Evolutionary conservation across 1,140 invertebrate genomes (phyloP).

Genomic region (Aphis craccivora): DNA sequence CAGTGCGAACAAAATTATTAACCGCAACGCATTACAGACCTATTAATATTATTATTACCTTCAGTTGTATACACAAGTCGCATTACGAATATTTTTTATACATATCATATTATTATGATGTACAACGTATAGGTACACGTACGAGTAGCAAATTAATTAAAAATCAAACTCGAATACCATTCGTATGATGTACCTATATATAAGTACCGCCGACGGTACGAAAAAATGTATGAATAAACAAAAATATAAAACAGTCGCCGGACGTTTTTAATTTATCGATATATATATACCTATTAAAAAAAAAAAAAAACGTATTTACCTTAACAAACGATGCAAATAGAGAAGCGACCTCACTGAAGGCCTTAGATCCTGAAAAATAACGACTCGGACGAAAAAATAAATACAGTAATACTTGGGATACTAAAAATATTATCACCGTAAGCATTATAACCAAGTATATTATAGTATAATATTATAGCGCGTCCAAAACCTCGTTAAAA

Average conservation of each 20-base stretch:
- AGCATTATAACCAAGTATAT: too few species aligned
- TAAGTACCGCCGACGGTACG: background rate
- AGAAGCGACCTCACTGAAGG: background rate
- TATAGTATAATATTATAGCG: too few species aligned
- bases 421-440: too few species aligned
- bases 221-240: background rate
- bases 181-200: background rate
- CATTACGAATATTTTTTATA: background rate
- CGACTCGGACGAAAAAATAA: background rate
- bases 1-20: background rate
- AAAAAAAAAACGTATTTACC: background rate
- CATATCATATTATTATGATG: background rate
- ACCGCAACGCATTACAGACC: background rate
- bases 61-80: background rate
- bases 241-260: background rate
- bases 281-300: background rate
- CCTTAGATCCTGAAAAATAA: background rate
- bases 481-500: too few species aligned
- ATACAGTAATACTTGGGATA: background rate
- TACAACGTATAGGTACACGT: background rate
- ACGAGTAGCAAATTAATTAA: background rate
- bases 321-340: background rate
- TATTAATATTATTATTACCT: slow-evolving; percentile 23
- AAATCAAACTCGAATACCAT: background rate
- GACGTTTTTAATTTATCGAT: background rate